Conservation (phyloP, 2,888 invertebrate species). For the Volucella inflata region DNA sequence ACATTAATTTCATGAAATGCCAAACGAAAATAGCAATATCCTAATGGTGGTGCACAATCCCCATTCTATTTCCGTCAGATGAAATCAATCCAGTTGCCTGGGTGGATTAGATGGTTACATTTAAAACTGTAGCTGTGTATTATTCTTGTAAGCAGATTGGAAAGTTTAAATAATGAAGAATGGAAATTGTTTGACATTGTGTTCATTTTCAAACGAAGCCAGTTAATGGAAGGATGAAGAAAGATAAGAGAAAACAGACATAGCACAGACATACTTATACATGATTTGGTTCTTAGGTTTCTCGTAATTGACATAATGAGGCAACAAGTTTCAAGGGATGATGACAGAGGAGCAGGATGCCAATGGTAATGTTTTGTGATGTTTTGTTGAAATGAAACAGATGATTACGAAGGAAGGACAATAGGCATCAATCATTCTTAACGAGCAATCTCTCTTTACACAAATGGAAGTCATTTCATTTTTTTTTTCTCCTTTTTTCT, state of each 20-base stretch:
- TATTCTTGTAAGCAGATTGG: slow-evolving; percentile 10
- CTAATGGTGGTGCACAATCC: background rate
- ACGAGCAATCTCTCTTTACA: slow-evolving; percentile 59
- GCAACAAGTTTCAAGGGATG: slow-evolving; percentile 61
- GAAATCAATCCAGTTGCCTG: slow-evolving; percentile 35
- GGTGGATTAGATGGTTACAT: too few species aligned
- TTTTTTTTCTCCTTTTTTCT: too few species aligned
- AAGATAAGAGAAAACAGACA: background rate
- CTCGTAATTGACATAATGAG: slow-evolving; percentile 63
- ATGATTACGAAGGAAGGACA: slow-evolving; percentile 26
- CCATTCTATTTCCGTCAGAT: slow-evolving; percentile 1
- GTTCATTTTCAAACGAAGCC: slow-evolving; percentile 27
- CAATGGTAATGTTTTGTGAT: slow-evolving; percentile 5
- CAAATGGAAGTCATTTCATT: slow-evolving; percentile 44
- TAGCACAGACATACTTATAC: too few species aligned
- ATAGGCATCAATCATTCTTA: slow-evolving; percentile 69
- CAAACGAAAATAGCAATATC: slow-evolving; percentile 9
- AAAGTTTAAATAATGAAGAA: slow-evolving; percentile 44
- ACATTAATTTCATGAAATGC: slow-evolving; percentile 26
- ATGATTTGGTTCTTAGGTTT: slow-evolving; percentile 3
- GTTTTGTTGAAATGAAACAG: slow-evolving; percentile 33
- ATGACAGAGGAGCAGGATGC: background rate
- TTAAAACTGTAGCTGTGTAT: background rate
- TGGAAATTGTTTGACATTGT: background rate
- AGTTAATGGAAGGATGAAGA: background rate